phyloP scores from a whole-genome alignment of 2,113 vertebrate species.

The Ceuthmochares aereus region DNA sequence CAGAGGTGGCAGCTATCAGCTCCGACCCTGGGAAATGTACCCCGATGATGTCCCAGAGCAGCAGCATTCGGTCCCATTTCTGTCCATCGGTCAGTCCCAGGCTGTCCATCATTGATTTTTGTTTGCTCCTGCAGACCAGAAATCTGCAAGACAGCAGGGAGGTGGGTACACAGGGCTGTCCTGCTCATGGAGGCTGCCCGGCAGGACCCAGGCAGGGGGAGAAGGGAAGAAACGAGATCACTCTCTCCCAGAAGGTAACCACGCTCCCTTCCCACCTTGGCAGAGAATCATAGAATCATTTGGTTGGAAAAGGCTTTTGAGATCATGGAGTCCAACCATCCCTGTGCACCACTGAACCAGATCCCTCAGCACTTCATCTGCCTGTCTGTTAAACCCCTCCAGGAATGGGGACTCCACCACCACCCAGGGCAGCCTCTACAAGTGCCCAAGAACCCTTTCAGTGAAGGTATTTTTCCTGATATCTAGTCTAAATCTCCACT shows the following conservation, averaged over 20 bases:
- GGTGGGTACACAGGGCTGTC: neutral
- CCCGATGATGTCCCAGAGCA: neutral
- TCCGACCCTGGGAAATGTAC: neutral
- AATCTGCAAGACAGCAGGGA: constrained; percentile 53
- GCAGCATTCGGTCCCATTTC: rapidly evolving
- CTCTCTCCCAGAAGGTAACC: neutral
- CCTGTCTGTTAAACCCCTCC: too few species aligned
- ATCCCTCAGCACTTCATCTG: too few species aligned
- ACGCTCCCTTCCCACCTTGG: neutral
- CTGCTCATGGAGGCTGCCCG: rapidly evolving
- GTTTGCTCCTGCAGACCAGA: constrained; percentile 61
- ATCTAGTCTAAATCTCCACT: too few species aligned
- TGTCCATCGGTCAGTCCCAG: neutral
- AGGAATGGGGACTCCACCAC: too few species aligned
- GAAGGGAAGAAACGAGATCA: neutral
- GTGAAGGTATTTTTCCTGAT: too few species aligned
- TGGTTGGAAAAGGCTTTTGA: too few species aligned
- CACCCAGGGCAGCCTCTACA: too few species aligned
- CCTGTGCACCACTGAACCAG: too few species aligned
- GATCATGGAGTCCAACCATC: too few species aligned
- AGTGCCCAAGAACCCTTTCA: too few species aligned
- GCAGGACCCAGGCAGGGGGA: neutral
- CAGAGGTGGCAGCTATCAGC: neutral
- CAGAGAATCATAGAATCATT: neutral
- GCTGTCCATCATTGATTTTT: constrained; percentile 23